Evolutionary conservation across 2,797 vertebrate genomes (phyloP), one percentile per base, ranked within the genome.

Genomic region (Sebastes jordani): DNA sequence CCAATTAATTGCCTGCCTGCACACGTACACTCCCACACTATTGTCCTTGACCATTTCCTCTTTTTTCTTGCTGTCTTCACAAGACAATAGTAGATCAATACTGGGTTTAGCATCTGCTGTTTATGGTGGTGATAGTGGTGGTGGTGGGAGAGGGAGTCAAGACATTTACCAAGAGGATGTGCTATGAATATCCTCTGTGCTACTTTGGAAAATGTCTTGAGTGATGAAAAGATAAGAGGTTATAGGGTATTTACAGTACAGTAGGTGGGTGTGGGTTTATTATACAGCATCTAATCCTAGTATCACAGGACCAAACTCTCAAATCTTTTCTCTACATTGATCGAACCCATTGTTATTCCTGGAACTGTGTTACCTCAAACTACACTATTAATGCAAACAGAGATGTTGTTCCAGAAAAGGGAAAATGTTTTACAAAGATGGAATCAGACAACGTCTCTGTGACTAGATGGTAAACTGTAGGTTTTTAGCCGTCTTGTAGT

Each of bases 1-100:
- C 25, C 61, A 81, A 62, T 66, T 34, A 82, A 82, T 46, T 74
- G n/a, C 60, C 29, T 71, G 46, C 22, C 63, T 71, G 61, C 52
- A 62, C 46, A 74, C 56, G 62, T 16, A 63, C 72, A 58, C 61
- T 23, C 64, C 66, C 16, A 65, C 68, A 11, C 29, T 30, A 49
- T 11, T 42, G 61, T 73, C 27, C 30, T 79, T 68, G 71, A 63
- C 78, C 62, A 25, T 32, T 80, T 81, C 27, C 11, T 75, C n/a
- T 32, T 63, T 74, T 56, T 29, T 76, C 46, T 38, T 25, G 9
- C 71, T 8, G 58, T 55, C 56, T 71, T 70, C 34, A 54, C 20
- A 30, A 76, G 56, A 84, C 78, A 81, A 81, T 42, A 73, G 70
- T 46, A 18, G 64, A 89, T 87, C 81, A 80, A 86, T 36, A 59